Evolutionary conservation across 2,113 vertebrate genomes (phyloP).

Genomic region (Boulengeromyrus knoepffleri): DNA sequence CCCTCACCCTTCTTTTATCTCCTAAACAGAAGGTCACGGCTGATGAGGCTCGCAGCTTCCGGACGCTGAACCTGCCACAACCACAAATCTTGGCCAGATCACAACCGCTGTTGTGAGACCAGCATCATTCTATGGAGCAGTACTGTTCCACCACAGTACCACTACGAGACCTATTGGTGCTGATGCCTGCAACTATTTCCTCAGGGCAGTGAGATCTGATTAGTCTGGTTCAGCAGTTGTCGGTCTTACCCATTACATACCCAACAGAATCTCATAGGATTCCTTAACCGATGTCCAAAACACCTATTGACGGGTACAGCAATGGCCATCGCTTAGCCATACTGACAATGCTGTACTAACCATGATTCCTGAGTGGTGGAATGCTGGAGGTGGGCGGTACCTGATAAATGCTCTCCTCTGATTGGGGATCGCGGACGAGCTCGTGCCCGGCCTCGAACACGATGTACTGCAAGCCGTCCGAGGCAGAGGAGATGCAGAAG

Average conservation of each 20-base stretch:
- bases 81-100: background rate
- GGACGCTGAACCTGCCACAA: background rate
- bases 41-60: background rate
- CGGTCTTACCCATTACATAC: background rate
- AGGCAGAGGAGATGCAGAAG: slow-evolving; percentile 26
- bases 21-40: slow-evolving; percentile 33
- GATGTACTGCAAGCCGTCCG: slow-evolving; percentile 90
- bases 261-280: background rate
- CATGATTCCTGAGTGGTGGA: slow-evolving; percentile 6
- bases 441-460: slow-evolving; percentile 99
- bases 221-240: background rate
- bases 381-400: slow-evolving; percentile 63
- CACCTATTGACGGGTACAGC: background rate
- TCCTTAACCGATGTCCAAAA: background rate
- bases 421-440: slow-evolving; percentile 90
- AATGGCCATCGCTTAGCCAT: background rate
- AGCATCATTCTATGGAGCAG: slow-evolving; percentile 15
- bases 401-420: slow-evolving; percentile 99
- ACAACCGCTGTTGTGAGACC: background rate
- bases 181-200: background rate
- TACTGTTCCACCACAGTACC: slow-evolving; percentile 37
- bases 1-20: slow-evolving; percentile 60
- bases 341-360: background rate
- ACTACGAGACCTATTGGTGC: background rate
- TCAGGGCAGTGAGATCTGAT: background rate